These are phyloP conservation scores for Drosophila quadrilineata DNA, from an alignment of 1,140 invertebrate species.

Conservation along the genomic window DNA sequence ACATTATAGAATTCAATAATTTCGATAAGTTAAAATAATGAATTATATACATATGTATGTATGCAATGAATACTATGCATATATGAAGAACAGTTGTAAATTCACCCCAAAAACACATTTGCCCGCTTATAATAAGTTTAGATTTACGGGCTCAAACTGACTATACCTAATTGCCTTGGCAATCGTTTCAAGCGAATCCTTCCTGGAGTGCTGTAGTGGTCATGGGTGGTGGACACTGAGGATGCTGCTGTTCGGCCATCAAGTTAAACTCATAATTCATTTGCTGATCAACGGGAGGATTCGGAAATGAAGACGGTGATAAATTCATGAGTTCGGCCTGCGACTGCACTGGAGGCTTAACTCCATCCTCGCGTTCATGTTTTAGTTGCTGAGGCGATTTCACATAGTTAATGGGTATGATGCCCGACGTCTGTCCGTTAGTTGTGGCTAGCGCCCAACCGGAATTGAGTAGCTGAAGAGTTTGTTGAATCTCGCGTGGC, in stretches of 20 bases:
- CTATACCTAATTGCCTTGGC: too few species aligned
- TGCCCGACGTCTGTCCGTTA: conserved; percentile 87
- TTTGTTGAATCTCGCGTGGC: conserved; percentile 90
- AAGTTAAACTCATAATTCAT: conserved; percentile 66
- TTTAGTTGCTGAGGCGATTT: conserved; percentile 81
- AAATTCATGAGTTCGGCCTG: conserved; percentile 65
- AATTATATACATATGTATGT: too few species aligned
- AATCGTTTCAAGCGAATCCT: conserved; percentile 40
- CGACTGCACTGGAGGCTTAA: conserved; percentile 33
- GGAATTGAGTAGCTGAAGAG: conserved; percentile 84
- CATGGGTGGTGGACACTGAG: conserved; percentile 57
- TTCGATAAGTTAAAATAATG: too few species aligned
- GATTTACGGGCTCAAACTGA: too few species aligned
- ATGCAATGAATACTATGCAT: too few species aligned
- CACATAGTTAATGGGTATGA: conserved; percentile 92
- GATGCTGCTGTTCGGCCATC: conserved; percentile 56
- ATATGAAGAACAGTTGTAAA: too few species aligned
- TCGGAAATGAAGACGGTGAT: conserved; percentile 56
- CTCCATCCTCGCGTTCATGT: conserved; percentile 44
- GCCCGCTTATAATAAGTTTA: too few species aligned
- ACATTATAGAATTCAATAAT: too few species aligned
- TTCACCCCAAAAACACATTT: too few species aligned
- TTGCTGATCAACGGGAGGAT: conserved; percentile 55
- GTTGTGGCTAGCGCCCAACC: conserved; percentile 89
- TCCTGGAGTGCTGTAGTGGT: conserved; percentile 41